phyloP scores from a whole-genome alignment of 2,888 invertebrate genomes.

The Rotaria sp. region DNA sequence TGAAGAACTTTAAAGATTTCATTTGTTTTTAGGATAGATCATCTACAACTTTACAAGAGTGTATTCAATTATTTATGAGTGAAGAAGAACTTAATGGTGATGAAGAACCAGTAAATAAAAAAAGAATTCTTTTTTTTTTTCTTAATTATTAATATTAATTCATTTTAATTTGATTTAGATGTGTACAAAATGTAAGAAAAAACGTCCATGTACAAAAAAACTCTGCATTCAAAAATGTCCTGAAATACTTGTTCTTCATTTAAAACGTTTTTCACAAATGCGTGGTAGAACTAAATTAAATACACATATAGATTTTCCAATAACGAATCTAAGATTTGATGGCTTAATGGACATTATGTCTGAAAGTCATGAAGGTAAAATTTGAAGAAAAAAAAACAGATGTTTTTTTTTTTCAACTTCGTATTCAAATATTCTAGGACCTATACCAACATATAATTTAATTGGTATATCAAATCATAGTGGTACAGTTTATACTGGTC shows the following conservation, averaged over 20 bases:
- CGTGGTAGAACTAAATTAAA: slow-evolving; percentile 78
- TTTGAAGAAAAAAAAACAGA: neutral
- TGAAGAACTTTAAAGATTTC: too few relatives aligned
- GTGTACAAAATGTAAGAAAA: slow-evolving; percentile 81
- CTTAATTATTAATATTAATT: neutral
- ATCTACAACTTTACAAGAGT: slow-evolving; percentile 72
- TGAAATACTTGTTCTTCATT: slow-evolving; percentile 78
- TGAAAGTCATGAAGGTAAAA: neutral
- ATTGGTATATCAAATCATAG: slow-evolving; percentile 87
- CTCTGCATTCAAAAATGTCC: slow-evolving; percentile 90
- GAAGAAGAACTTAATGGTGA: slow-evolving; percentile 87
- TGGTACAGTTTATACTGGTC: slow-evolving; percentile 83
- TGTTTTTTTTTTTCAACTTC: neutral
- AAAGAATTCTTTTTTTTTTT: neutral
- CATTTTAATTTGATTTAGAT: slow-evolving; percentile 61
- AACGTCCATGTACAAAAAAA: slow-evolving; percentile 82
- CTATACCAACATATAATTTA: slow-evolving; percentile 65
- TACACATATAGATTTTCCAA: slow-evolving; percentile 78
- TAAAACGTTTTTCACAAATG: slow-evolving; percentile 60
- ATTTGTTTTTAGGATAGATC: slow-evolving; percentile 31
- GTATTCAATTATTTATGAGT: slow-evolving; percentile 78
- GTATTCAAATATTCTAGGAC: neutral
- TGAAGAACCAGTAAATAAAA: slow-evolving; percentile 72
- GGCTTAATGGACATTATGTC: neutral
- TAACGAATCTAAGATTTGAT: slow-evolving; percentile 50